Base-by-base conservation (phyloP, 2,113 vertebrate genomes). In the Anarhynchus alexandrinus region DNA sequence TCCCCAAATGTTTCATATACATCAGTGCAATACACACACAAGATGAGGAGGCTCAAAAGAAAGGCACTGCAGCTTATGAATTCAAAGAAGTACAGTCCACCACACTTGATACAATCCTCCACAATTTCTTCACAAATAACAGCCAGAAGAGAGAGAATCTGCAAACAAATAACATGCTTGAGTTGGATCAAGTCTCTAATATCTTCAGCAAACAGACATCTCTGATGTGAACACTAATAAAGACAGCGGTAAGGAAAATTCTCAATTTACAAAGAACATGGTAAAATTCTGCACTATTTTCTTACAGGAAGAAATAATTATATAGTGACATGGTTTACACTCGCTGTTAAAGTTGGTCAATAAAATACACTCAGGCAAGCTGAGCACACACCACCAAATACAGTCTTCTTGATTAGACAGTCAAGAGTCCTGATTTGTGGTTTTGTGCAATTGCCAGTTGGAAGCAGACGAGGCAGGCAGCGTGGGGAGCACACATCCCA, bases 41-140 rank as follows among this genome's bases (percentile, higher is more conserved):
- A 90, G 23, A 99, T 97, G 15, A 99, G 97, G 19, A 98, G 72
- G 25, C 98, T 98, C 97, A 99, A 98, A 80, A 99, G 98, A 88
- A 98, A 99, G 85, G 99, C 99, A 6, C 98, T 98, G 97, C 98
- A 99, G 98, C 99, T 99, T 58, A 97, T 88, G 43, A 99, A 99
- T 92, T 99, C 99, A 42, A 99, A 99, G 86, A 99, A 98, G 97
- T 99, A 99, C 77, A 99, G 98, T 2, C 98, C 96, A 0, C 36
- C 9, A 66, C 99, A 99, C 26, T 5, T 21, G 2, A 27, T 40
- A 36, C 99, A 99, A 19, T 90, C 94, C 2, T 47, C 69, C 27
- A 99, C 98, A 4, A 98, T 40, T 94, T 99, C 99, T 97, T 99
- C 99, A 97, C 98, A 97, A 96, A 99, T 12, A 70, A 99, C 99